Base-by-base conservation (phyloP, 2,888 invertebrate species). In the Antheraea yamamai region DNA sequence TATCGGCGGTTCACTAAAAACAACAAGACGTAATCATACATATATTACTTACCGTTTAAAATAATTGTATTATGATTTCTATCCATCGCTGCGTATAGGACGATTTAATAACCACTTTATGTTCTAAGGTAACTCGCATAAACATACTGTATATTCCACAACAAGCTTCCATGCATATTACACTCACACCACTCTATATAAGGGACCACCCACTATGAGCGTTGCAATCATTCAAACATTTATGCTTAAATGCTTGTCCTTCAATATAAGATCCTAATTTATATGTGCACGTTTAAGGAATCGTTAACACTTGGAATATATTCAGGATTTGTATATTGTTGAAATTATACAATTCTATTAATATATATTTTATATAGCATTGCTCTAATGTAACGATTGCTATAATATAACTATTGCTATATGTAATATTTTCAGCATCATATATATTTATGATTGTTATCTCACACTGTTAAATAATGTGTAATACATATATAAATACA, bases 81-180 rank as follows among this genome's bases (percentile, higher is more conserved):
- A 92, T 84, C 89, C 92, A 92, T 93, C 89, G 94, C 94, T 94
- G 94, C 94, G 86, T 90, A 88, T 96, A 97, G 97, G 97, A 97
- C 91, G 97, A 97, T 96, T 96, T 96, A 95, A 96, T 97, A 93
- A 96, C 96, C 95, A 96, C 96, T 95, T 96, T 96, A 94, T 96
- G 96, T 95, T 96, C 96, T 86, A 97, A 97, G 97, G 97, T 97
- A 97, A 97, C 82, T 87, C 83, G 81, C 84, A 86, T 85, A 84
- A 78, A 79, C 78, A 82, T 89, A 87, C 86, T 76, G 68, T 72
- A 72, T 52, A 76, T 92, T 90, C 78, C 83, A 80, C 84, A 83
- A 83, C 85, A 85, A 85, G 84, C 87, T 78, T 78, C 80, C 81
- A 83, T 77, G 72, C 75, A 76, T 73, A 76, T 75, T 72, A 72